Evolutionary conservation across 2,888 invertebrate species (phyloP).

Genomic region (Melinaea marsaeus): DNA sequence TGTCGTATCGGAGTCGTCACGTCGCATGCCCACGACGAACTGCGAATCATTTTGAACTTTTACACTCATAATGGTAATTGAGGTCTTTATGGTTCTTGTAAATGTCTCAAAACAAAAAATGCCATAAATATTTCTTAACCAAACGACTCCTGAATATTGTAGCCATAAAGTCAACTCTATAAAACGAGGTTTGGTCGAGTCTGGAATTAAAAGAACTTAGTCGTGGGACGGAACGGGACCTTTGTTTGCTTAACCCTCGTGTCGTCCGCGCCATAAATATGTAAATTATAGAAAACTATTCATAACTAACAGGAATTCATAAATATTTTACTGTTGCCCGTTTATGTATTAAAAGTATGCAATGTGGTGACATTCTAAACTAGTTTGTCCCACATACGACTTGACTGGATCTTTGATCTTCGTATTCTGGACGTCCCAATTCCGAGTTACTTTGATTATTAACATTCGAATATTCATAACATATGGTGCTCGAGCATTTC

Average conservation of each 20-base stretch:
- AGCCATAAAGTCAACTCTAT: slow-evolving; percentile 68
- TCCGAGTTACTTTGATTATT: slow-evolving; percentile 12
- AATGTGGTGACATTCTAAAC: slow-evolving; percentile 23
- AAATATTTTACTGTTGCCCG: slow-evolving; percentile 53
- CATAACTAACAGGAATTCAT: slow-evolving; percentile 70
- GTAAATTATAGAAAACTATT: slow-evolving; percentile 69
- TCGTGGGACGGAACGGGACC: slow-evolving; percentile 47
- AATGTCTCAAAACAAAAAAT: slow-evolving; percentile 64
- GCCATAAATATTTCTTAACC: slow-evolving; percentile 72
- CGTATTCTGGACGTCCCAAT: neutral
- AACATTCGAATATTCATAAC: slow-evolving; percentile 27
- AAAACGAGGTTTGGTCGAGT: slow-evolving; percentile 71
- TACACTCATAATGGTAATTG: slow-evolving; percentile 65
- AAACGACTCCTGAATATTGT: slow-evolving; percentile 73
- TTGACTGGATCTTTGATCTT: neutral
- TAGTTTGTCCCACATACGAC: slow-evolving; percentile 19
- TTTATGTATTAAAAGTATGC: slow-evolving; percentile 25
- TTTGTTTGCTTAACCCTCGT: slow-evolving; percentile 55
- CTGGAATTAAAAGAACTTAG: slow-evolving; percentile 66
- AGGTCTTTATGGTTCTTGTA: slow-evolving; percentile 73
- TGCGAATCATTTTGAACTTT: slow-evolving; percentile 65
- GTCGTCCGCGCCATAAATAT: slow-evolving; percentile 59
- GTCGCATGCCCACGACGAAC: slow-evolving; percentile 47
- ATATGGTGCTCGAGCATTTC: slow-evolving; percentile 44
- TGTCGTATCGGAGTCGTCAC: slow-evolving; percentile 22